Percentiles rank a stretch among this genome's conserved stretches.
phyloP scores from a whole-genome alignment of 64 coral and sea anemone species.

The Exaiptasia diaphana region DNA sequence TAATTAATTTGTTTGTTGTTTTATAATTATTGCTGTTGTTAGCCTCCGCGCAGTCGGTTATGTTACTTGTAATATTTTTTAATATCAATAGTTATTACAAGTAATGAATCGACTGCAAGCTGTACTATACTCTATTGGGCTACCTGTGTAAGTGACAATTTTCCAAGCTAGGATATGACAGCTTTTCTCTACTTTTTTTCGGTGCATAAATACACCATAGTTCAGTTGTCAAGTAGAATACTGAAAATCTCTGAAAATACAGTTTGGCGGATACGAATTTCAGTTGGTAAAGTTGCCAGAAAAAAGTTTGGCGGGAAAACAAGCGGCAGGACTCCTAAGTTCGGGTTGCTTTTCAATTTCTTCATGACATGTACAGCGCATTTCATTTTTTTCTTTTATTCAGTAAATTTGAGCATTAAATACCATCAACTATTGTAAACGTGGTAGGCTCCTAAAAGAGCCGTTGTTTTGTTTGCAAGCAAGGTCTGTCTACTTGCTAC shows the following conservation, averaged over 20 bases:
- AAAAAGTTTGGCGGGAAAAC: background rate
- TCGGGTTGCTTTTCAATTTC: background rate
- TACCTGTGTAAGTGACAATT: too few species aligned
- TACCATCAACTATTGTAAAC: background rate
- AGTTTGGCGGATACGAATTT: background rate
- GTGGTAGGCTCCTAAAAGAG: slow-evolving; percentile 13
- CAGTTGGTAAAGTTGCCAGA: background rate
- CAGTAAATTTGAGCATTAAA: background rate
- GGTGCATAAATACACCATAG: too few species aligned
- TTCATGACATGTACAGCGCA: background rate
- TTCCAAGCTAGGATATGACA: too few species aligned
- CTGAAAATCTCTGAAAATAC: background rate
- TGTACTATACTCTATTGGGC: too few species aligned
- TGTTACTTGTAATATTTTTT: background rate
- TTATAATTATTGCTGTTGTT: background rate
- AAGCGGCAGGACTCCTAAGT: background rate
- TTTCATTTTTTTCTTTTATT: background rate
- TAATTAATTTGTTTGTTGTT: background rate
- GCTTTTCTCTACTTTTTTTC: too few species aligned
- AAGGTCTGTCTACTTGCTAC: slow-evolving; percentile 19
- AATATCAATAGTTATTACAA: background rate
- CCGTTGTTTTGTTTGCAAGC: background rate
- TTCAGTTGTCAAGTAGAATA: too few species aligned
- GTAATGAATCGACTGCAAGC: background rate
- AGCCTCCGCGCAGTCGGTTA: background rate